These are phyloP conservation scores for Molanna angustata DNA, from an alignment of 2,888 invertebrate genomes.

Conservation along the genomic window DNA sequence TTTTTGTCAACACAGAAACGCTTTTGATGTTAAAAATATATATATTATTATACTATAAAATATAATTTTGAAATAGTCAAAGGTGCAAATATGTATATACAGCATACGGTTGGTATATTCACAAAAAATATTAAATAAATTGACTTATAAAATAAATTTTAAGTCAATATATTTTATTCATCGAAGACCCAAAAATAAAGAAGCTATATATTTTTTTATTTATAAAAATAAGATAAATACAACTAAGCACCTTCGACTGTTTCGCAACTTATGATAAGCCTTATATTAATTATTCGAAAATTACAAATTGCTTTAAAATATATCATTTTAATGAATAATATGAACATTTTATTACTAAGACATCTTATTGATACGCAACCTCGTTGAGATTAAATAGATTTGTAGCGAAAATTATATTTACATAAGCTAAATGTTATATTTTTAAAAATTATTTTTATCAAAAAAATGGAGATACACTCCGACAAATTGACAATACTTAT, in stretches of 20 bases:
- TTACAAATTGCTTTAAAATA: background rate
- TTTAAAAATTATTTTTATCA: background rate
- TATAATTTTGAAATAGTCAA: no score
- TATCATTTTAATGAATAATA: background rate
- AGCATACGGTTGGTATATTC: no score
- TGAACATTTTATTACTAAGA: background rate
- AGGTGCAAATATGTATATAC: no score
- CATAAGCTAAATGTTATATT: background rate
- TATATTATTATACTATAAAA: no score
- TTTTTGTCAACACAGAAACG: slow-evolving; percentile 29
- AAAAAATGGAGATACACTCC: background rate
- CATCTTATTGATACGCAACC: background rate
- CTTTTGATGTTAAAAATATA: slow-evolving; percentile 20
- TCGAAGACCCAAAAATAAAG: background rate
- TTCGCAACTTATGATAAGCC: background rate
- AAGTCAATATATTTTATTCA: background rate
- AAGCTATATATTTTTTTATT: background rate
- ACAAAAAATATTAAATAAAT: no score
- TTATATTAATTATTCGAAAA: background rate
- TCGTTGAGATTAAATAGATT: background rate
- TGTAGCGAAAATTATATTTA: background rate
- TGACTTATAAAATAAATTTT: background rate
- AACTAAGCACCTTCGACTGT: background rate
- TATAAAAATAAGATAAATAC: background rate
- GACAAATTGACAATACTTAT: no score